phyloP scores from a whole-genome alignment of 2,113 vertebrate genomes.

The Agapornis roseicollis region DNA sequence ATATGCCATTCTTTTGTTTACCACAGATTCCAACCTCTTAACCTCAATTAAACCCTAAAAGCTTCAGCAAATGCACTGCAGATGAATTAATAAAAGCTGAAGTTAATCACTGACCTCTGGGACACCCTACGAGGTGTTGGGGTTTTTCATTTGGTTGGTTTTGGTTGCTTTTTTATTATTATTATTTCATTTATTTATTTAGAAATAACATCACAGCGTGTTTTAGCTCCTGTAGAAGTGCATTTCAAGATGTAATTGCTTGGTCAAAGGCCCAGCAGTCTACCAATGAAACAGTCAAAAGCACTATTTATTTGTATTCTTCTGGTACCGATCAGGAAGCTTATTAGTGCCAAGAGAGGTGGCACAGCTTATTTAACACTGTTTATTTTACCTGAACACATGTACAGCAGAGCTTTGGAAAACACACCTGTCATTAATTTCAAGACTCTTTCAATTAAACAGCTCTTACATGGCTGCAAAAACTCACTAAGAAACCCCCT shows the following conservation, averaged over 20 bases:
- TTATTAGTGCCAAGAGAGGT: not conserved
- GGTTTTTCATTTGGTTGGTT: not conserved
- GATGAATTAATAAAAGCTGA: constrained; percentile 62
- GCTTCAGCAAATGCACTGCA: constrained; percentile 5
- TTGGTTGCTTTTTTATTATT: not conserved
- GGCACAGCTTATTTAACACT: constrained; percentile 14
- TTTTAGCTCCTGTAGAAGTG: not conserved
- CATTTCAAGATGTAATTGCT: not conserved
- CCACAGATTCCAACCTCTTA: constrained; percentile 47
- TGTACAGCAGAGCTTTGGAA: not conserved
- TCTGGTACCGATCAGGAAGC: not conserved
- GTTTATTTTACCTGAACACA: constrained; percentile 49
- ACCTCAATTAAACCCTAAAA: constrained; percentile 66
- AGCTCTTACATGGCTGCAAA: not conserved
- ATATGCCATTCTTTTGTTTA: constrained; percentile 60
- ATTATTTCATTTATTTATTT: not conserved
- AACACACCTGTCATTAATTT: not conserved
- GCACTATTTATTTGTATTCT: not conserved
- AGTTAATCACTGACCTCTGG: not conserved
- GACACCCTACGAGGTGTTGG: not conserved
- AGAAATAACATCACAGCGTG: not conserved
- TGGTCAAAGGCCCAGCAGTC: not conserved
- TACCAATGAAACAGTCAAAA: constrained; percentile 8
- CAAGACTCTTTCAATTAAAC: not conserved
- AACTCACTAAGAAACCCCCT: not conserved